Conservation (phyloP, 1,140 invertebrate genomes). For the Hypsibius dujardini region DNA sequence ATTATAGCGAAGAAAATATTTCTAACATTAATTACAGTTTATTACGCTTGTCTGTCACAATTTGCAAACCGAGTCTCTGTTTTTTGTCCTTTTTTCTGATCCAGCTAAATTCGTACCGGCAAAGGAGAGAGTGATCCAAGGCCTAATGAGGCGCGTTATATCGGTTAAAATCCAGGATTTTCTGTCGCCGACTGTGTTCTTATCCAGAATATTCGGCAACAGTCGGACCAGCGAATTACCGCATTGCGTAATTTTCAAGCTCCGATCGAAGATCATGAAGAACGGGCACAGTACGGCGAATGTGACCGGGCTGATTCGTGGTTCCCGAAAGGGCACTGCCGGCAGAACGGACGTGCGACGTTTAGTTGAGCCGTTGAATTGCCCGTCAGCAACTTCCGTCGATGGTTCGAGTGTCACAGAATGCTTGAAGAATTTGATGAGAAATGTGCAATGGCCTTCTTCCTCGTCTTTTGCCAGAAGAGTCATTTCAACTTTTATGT, state of each 20-base stretch:
- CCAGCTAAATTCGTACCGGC: no score
- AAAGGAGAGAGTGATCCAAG: not conserved
- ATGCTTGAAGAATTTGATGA: not conserved
- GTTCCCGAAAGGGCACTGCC: conserved; percentile 39
- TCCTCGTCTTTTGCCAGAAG: not conserved
- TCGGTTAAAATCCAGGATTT: no score
- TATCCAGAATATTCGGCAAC: not conserved
- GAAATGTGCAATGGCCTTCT: conserved; percentile 5
- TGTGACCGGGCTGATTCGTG: conserved; percentile 66
- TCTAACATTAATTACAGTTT: no score
- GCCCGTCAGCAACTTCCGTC: no score
- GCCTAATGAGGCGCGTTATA: not conserved
- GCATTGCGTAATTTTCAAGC: conserved; percentile 38
- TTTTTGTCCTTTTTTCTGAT: no score
- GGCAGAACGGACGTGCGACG: not conserved
- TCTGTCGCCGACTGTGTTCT: not conserved
- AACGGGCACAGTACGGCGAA: conserved; percentile 88
- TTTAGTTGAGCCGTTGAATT: no score
- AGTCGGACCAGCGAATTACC: not conserved
- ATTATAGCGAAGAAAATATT: no score
- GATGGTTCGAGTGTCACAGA: no score
- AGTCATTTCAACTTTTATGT: not conserved
- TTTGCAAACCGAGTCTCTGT: no score
- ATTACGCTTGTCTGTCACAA: no score
- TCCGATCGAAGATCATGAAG: conserved; percentile 73